Evolutionary conservation across 1,140 invertebrate species (phyloP), one percentile per base, ranked within the genome.

Genomic region (Papilio machaon): DNA sequence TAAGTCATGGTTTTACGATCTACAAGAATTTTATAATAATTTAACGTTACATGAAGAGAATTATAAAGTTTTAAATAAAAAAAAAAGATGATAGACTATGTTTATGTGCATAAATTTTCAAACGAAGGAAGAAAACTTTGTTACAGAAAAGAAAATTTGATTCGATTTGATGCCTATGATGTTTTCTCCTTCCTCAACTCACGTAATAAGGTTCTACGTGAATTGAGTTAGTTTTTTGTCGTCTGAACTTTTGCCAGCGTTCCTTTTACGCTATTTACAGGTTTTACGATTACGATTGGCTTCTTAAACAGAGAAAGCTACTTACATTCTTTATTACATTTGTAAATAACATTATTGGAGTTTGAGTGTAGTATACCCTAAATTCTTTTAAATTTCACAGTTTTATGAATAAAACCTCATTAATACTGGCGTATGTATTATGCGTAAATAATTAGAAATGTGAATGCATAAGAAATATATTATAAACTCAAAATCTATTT

Each of bases 71-170:
- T 58, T 58, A 17, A 19, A 15, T 17, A 52, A 11, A 52, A 52
- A 5, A 49, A 54, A 54, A 54, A 13, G n/a, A n/a, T n/a, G 52
- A 54, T 54, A 54, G 17, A 54, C 17, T 54, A 3, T 23, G 58
- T 10, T 2, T 60, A 60, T 60, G n/a, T 60, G 58, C 19, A 23
- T 60, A 60, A n/a, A n/a, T n/a, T 64, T 9, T 64, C 23, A 13
- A 64, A 64, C 2, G 11, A 19, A 17, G 10, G 23, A 30, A 30
- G n/a, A n/a, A n/a, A 58, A 64, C 19, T 13, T 64, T 64, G 23
- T 64, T 64, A 64, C 19, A 64, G 23, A 64, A 64, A 64, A 64
- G 60, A 30, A 64, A 64, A 30, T 64, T 64, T 64, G 19, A 30
- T 64, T 64, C 60, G 23, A 64, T 64, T 64, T 64, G 8, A 64